Percentiles rank a stretch among this genome's conserved stretches.
Evolutionary conservation across 2,113 vertebrate species (phyloP).

Genomic region (Phodopus roborovskii): DNA sequence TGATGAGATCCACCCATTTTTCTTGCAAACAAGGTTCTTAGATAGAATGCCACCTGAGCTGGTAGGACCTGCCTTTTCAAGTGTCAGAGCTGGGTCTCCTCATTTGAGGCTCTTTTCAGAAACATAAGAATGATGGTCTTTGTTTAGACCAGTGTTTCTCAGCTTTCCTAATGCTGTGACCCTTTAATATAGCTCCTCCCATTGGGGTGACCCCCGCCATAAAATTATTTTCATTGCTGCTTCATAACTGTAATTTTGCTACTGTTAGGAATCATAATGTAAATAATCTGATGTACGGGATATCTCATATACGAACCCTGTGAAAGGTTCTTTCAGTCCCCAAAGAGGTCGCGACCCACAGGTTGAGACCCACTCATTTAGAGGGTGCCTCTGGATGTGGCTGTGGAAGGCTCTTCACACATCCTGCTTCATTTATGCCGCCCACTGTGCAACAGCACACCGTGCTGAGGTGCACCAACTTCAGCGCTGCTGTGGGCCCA

Average conservation of each 20-base stretch:
- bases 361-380: not conserved
- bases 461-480: not conserved
- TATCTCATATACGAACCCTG: not conserved
- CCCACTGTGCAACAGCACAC: too few relatives aligned
- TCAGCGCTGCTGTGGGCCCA: not conserved
- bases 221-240: not conserved
- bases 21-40: not conserved
- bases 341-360: too few relatives aligned
- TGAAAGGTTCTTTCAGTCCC: not conserved
- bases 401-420: not conserved
- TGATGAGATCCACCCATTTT: not conserved
- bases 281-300: not conserved
- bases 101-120: constrained; percentile 32
- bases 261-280: not conserved
- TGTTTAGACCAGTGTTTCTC: not conserved
- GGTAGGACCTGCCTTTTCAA: not conserved
- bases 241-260: not conserved
- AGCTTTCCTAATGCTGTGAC: not conserved
- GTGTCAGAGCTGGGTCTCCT: not conserved
- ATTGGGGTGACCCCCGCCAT: not conserved
- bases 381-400: constrained; percentile 15
- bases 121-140: not conserved
- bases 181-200: too few relatives aligned
- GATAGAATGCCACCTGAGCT: not conserved
- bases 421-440: not conserved